phyloP scores from a whole-genome alignment of 2,888 invertebrate genomes.

The Hanleya hanleyi region DNA sequence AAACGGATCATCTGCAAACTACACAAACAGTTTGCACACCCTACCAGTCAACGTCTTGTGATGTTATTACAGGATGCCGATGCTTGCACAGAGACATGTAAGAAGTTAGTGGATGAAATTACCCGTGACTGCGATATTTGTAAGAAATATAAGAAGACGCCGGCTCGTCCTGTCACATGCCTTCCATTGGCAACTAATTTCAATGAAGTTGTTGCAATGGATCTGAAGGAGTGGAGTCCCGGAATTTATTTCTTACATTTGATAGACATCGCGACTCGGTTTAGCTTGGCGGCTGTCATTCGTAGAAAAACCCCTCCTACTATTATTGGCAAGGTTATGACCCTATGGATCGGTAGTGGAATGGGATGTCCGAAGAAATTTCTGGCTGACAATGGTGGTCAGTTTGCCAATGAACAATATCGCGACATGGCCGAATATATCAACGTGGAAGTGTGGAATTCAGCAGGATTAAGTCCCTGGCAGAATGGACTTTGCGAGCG shows the following conservation, averaged over 20 bases:
- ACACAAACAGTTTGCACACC: conserved; percentile 1
- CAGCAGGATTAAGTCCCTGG: no score
- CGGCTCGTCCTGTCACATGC: background rate
- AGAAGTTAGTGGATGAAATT: background rate
- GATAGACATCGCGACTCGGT: conserved; percentile 31
- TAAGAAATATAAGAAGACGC: no score
- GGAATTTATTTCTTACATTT: conserved; percentile 20
- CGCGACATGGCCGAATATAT: conserved; percentile 30
- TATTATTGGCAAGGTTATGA: conserved; percentile 24
- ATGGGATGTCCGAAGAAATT: conserved; percentile 20
- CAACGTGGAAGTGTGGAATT: no score
- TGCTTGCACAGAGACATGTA: background rate
- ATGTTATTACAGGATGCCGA: background rate
- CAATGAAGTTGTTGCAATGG: conserved; percentile 11
- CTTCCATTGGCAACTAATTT: conserved; percentile 10
- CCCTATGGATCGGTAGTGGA: conserved; percentile 26
- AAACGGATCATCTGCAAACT: background rate
- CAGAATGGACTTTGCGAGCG: no score
- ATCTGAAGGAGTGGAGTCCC: background rate
- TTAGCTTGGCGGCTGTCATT: conserved; percentile 30
- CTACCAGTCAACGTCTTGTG: background rate
- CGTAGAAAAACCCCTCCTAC: conserved; percentile 25
- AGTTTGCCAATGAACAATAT: conserved; percentile 34
- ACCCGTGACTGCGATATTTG: background rate
- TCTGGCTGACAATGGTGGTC: conserved; percentile 30